Percentiles rank a stretch among this genome's conserved stretches.
Conservation (phyloP, 1,140 invertebrate genomes). For the Eumaeus atala region DNA sequence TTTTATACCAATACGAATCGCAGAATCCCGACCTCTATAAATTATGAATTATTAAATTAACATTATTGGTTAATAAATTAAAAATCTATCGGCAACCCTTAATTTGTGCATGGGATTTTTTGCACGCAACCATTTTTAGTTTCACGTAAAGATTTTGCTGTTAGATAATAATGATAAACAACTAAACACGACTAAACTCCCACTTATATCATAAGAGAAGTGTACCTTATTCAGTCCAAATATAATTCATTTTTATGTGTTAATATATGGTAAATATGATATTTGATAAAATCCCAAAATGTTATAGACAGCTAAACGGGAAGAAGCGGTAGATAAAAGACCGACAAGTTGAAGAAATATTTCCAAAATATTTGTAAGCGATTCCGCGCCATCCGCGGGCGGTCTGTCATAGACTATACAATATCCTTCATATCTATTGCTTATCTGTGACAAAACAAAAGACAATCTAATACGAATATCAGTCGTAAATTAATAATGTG, state of each 20-base stretch:
- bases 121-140: slow-evolving; percentile 63
- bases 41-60: slow-evolving; percentile 29
- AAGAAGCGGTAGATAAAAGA: slow-evolving; percentile 70
- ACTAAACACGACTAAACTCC: slow-evolving; percentile 22
- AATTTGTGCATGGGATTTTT: slow-evolving; percentile 42
- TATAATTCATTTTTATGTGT: background rate
- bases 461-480: slow-evolving; percentile 1
- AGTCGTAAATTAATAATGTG: background rate
- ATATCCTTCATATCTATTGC: background rate
- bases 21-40: slow-evolving; percentile 12
- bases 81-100: slow-evolving; percentile 58
- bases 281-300: slow-evolving; percentile 11
- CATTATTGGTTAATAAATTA: slow-evolving; percentile 44
- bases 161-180: slow-evolving; percentile 50
- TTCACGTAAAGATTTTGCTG: slow-evolving; percentile 68
- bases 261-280: background rate
- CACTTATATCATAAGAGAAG: slow-evolving; percentile 11
- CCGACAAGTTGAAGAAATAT: slow-evolving; percentile 72
- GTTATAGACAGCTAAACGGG: slow-evolving; percentile 62
- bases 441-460: slow-evolving; percentile 10
- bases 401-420: slow-evolving; percentile 22
- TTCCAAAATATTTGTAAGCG: slow-evolving; percentile 72
- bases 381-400: slow-evolving; percentile 43
- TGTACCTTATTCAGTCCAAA: background rate
- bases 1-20: slow-evolving; percentile 5